Conservation (phyloP, 2,888 invertebrate genomes). For the Lepidocyrtoides sp. region DNA sequence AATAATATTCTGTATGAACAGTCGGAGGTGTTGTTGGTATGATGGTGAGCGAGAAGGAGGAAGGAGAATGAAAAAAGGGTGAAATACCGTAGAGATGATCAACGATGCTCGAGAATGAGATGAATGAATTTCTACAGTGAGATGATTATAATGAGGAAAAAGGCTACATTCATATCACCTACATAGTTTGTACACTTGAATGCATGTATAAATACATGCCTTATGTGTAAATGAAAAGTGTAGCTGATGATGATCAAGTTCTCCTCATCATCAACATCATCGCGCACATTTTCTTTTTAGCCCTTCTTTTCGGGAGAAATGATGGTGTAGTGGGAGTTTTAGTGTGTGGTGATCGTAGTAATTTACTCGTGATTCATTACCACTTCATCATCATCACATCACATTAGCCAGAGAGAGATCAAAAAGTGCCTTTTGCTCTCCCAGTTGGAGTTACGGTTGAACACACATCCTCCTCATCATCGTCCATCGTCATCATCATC, state of each 20-base stretch:
- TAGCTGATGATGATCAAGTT: neutral
- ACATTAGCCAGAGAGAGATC: constrained; percentile 73
- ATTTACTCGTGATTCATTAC: constrained; percentile 80
- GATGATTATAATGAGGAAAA: constrained; percentile 59
- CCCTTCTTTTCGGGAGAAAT: constrained; percentile 23
- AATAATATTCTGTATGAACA: neutral
- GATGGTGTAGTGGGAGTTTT: constrained; percentile 53
- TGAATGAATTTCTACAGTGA: constrained; percentile 58
- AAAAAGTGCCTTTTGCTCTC: constrained; percentile 72
- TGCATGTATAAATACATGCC: neutral
- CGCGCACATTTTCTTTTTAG: constrained; percentile 36
- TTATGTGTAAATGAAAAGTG: neutral
- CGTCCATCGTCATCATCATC: constrained; percentile 37
- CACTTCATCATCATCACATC: constrained; percentile 80
- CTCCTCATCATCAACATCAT: too few relatives aligned
- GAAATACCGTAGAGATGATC: constrained; percentile 48
- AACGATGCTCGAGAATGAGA: constrained; percentile 22
- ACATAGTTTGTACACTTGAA: too few relatives aligned
- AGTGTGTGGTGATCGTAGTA: constrained; percentile 74
- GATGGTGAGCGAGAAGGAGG: neutral
- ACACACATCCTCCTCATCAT: constrained; percentile 10
- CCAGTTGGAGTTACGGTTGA: constrained; percentile 60
- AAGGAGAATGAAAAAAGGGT: constrained; percentile 39
- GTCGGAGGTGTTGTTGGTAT: neutral
- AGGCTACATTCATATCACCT: neutral